Evolutionary conservation across 2,888 invertebrate species (phyloP), one percentile per base, ranked within the genome.

Genomic region (Cheilosia urbana): DNA sequence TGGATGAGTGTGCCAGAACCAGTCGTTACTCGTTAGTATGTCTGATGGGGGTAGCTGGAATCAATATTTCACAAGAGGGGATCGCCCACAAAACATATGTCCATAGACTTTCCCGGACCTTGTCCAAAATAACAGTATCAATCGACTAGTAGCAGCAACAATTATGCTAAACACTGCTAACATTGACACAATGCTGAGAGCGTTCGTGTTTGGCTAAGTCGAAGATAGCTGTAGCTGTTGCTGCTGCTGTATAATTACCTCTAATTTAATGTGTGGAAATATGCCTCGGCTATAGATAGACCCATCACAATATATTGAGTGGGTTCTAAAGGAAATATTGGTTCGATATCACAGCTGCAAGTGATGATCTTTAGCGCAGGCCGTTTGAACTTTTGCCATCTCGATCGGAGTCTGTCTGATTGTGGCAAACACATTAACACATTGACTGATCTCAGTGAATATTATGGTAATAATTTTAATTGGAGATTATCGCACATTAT

Each of bases 151-250:
- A 68, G 37, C 37, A 58, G 49, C 62, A 62, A 71, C 65, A 76
- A 62, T 78, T 79, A 73, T 83, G 83, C 37, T 79, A 83, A 80
- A 58, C 72, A 81, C 62, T 72, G 57, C 63, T 68, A 76, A 68
- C 75, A 75, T 84, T 84, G 84, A 77, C 72, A 85, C 81, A 68
- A 81, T 49, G 85, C 81, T 85, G 34, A 76, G 53, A 85, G 66
- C 81, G 45, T 60, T 76, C 37, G 51, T 85, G 60, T 63, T 76
- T 71, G 47, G 37, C 53, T 42, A 57, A 79, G 51, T 40, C 45
- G 37, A 57, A 17, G 58, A 60, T 60, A 1, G 21, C 24, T 13
- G 6, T 34, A 9, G 40, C 11, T 57, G 24, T 19, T 37, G 53
- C n/a, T 19, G 76, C 65, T 71, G 84, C 75, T 71, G 76, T 66